Conservation (phyloP, 2,888 invertebrate species). For the Morpho helenor region DNA sequence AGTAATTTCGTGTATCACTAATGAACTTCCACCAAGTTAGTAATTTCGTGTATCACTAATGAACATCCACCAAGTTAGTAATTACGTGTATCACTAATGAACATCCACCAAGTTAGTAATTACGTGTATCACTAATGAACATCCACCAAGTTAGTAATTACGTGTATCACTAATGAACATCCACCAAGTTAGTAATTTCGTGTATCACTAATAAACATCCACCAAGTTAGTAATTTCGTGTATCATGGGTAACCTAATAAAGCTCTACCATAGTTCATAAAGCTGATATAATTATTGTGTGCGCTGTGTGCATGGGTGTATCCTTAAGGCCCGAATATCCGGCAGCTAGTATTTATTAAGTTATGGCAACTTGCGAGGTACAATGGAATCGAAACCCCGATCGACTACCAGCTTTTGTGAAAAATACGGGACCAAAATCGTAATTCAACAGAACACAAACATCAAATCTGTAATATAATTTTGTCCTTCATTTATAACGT, state of each 20-base stretch:
- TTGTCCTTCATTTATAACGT: too few species aligned
- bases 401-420: conserved; percentile 19
- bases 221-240: background rate
- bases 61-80: too few species aligned
- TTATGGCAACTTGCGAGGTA: conserved; percentile 33
- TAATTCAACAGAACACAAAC: background rate
- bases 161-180: too few species aligned
- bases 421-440: conserved; percentile 17
- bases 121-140: background rate
- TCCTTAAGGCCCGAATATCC: conserved; percentile 28
- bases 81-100: background rate
- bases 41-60: background rate
- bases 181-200: background rate
- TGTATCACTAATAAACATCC: background rate
- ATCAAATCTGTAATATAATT: too few species aligned
- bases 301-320: conserved; percentile 7
- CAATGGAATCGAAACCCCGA: conserved; percentile 31
- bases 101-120: too few species aligned
- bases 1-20: background rate
- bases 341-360: conserved; percentile 33
- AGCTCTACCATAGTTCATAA: background rate
- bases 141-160: too few species aligned
- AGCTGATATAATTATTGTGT: conserved; percentile 7
- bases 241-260: background rate
- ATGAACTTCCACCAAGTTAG: too few species aligned